These are phyloP conservation scores for Pristionchus arcanus DNA, from an alignment of 2,888 invertebrate genomes.

Conservation along the genomic window DNA sequence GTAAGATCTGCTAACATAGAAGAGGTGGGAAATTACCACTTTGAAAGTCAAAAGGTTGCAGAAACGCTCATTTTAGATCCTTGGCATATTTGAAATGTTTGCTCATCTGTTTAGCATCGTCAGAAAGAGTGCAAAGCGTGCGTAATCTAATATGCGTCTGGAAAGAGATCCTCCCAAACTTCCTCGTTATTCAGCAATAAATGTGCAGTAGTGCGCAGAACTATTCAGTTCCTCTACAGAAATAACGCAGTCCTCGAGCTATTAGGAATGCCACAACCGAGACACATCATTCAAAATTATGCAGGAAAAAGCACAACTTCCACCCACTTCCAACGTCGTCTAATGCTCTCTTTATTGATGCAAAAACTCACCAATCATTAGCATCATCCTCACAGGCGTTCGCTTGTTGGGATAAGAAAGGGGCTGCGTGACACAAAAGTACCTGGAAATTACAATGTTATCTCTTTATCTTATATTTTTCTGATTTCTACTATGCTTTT, in stretches of 20 bases:
- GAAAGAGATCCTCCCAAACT: conserved; percentile 6
- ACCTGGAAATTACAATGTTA: conserved; percentile 60
- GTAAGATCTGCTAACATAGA: background rate
- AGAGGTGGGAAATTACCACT: background rate
- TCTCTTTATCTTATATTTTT: background rate
- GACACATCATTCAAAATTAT: conserved; percentile 10
- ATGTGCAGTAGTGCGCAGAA: background rate
- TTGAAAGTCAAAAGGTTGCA: background rate
- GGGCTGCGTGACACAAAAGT: conserved; percentile 78
- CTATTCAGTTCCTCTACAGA: background rate
- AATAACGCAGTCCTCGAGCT: background rate
- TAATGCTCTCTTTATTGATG: background rate
- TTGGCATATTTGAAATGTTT: conserved; percentile 12
- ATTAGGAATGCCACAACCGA: background rate
- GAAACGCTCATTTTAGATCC: background rate
- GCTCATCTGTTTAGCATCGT: background rate
- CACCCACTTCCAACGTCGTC: background rate
- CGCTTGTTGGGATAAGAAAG: conserved; percentile 76
- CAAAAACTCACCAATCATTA: conserved; percentile 73
- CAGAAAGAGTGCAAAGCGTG: conserved; percentile 18
- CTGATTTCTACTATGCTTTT: background rate
- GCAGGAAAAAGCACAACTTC: background rate
- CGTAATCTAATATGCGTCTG: conserved; percentile 41
- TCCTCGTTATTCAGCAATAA: conserved; percentile 5
- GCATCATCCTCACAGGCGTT: conserved; percentile 74